Evolutionary conservation across 1,140 invertebrate species (phyloP), one percentile per base, ranked within the genome.

Genomic region (Mercenaria mercenaria): DNA sequence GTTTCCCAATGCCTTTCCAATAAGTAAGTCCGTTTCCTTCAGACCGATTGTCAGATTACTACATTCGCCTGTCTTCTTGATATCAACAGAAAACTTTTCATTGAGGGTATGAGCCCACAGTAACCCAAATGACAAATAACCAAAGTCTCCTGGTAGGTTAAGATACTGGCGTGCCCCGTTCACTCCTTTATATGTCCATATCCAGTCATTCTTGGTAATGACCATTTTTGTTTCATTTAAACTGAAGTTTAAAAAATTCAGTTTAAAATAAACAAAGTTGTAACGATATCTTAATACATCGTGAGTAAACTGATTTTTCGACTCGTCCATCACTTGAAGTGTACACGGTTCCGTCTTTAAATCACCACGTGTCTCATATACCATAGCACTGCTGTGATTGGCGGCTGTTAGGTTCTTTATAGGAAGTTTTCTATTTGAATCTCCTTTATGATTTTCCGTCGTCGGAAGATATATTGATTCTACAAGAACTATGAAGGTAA

Each of bases 101-200:
- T 6, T 8, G 1, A 39, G 6, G 1, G 50, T 56, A 29, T 79
- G 50, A 18, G 32, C 3, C 50, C 41, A 50, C 26, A 80, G 47
- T 37, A 80, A 37, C 4, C 50, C 56, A 59, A 80, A 80, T 34
- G 77, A 80, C 18, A 80, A 39, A 37, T 56, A 59, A 52, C 50
- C 50, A 59, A 80, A 80, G 20, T 59, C 77, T 34, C 37, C 56
- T 56, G 77, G 77, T 13, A 80, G 10, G n/a, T 6, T 59, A 18
- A 80, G 37, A 41, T 80, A 80, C 32, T 80, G 77, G n/a, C 59
- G 37, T 8, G 50, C 77, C 0, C 77, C 77, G 10, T 37, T 20
- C 32, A 59, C 50, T 52, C 77, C 77, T 56, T 59, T 59, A 8
- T 59, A 79, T 29, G 77, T 80, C 77, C 77, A 80, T 0, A 80